A percentile compares a stretch with the other conserved stretches of the same genome.
Evolutionary conservation across 92 coral and sea anemone genomes (phyloP).

Genomic region (Palythoa caribaeorum): DNA sequence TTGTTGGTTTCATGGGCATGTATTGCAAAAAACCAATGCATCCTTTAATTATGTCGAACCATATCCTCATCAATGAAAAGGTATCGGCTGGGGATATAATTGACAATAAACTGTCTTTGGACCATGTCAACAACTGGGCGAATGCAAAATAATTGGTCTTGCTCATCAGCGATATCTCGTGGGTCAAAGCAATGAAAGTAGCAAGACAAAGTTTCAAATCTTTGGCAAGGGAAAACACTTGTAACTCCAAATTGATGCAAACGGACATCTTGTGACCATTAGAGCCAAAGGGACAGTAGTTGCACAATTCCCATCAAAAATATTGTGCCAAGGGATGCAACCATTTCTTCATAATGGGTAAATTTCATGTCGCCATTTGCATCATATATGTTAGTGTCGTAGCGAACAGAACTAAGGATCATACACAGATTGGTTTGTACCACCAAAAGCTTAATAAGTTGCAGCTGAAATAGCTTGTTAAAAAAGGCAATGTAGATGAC

Average conservation of each 20-base stretch:
- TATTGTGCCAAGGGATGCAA: not conserved
- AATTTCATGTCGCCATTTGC: not conserved
- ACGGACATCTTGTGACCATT: not conserved
- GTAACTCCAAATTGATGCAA: not conserved
- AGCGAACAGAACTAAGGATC: not conserved
- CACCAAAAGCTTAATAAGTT: not conserved
- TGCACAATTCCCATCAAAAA: not conserved
- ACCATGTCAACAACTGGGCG: slow-evolving; percentile 17
- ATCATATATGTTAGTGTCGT: slow-evolving; percentile 10
- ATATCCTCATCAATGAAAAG: not conserved
- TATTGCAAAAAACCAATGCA: slow-evolving; percentile 23
- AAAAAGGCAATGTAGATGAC: not conserved
- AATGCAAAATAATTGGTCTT: not conserved
- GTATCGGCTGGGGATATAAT: not conserved
- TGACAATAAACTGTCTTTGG: not conserved
- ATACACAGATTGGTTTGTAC: slow-evolving; percentile 2
- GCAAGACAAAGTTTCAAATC: not conserved
- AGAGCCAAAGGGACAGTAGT: not conserved
- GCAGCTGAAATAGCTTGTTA: slow-evolving; percentile 3
- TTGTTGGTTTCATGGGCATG: slow-evolving; percentile 42
- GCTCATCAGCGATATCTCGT: not conserved
- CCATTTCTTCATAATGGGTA: not conserved
- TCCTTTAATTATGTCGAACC: slow-evolving; percentile 13
- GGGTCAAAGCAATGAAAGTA: slow-evolving; percentile 8
- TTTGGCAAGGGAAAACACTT: not conserved